Evolutionary conservation across 2,888 invertebrate genomes (phyloP), one percentile per base, ranked within the genome.

Genomic region (Salticus scenicus): DNA sequence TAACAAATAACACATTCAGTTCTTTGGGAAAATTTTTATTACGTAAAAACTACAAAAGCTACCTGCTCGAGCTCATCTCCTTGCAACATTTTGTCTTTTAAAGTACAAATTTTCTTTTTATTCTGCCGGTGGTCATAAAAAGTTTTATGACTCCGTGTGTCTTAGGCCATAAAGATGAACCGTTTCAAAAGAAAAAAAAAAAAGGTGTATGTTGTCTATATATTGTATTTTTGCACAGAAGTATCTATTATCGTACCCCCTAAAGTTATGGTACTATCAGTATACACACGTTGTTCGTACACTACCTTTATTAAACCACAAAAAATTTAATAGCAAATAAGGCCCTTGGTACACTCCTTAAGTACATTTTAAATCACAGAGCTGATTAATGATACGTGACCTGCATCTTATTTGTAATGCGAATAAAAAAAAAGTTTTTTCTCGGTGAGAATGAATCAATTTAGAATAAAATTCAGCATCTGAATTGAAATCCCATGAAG

Each of bases 191-290:
- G 70, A 69, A n/a, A n/a, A n/a, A n/a, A n/a, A n/a, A n/a, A n/a
- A n/a, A n/a, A n/a, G n/a, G n/a, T 67, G 69, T 14, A n/a, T 31
- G 28, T 31, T 37, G 64, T 82, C 75, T 82, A 82, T 82, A 75
- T 75, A 82, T 70, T 75, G 75, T 74, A 75, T 70, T 82, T 82
- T 82, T 82, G 63, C 70, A 41, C 70, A 24, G 72, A 71, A 71
- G 81, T 82, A 82, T 31, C 81, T 82, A 82, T 82, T 82, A 82
- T 75, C 70, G n/a, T 27, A 42, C 75, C 75, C 31, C 75, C 70
- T 41, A 42, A 74, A 74, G 74, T 81, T 81, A 81, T 81, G 81
- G 42, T 24, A 70, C 63, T 70, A 81, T 81, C 74, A 75, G 75
- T 57, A 82, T 75, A 64, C 42, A 64, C 70, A 82, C 69, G n/a